Conservation (phyloP, 2,888 invertebrate species). For the Notocelia uddmanniana region DNA sequence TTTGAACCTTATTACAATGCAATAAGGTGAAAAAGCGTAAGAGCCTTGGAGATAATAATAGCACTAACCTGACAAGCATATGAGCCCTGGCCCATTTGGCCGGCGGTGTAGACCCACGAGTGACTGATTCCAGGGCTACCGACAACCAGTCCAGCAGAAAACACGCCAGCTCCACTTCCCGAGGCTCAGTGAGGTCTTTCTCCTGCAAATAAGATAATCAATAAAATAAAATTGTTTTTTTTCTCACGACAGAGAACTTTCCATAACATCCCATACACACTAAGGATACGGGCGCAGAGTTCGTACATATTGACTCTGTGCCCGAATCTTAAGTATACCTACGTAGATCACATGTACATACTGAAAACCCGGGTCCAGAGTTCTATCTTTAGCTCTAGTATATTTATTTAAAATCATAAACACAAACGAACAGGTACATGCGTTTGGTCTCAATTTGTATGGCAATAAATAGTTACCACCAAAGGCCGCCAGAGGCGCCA, state of each 20-base stretch:
- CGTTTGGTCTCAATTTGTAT: too few relatives aligned
- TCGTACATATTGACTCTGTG: too few relatives aligned
- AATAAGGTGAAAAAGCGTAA: too few relatives aligned
- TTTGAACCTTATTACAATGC: too few relatives aligned
- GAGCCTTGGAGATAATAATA: background rate
- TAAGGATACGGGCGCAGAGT: background rate
- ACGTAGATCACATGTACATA: background rate
- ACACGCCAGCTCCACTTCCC: slow-evolving; percentile 65
- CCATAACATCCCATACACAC: background rate
- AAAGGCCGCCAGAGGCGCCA: too few relatives aligned
- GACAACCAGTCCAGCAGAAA: slow-evolving; percentile 71
- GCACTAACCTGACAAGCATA: slow-evolving; percentile 70
- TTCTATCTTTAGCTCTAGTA: too few relatives aligned
- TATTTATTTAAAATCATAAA: too few relatives aligned
- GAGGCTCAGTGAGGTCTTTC: slow-evolving; percentile 66
- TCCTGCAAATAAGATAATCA: slow-evolving; percentile 59
- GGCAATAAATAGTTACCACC: too few relatives aligned
- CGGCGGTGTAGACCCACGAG: slow-evolving; percentile 50
- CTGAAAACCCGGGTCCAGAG: too few relatives aligned
- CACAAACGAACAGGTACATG: too few relatives aligned
- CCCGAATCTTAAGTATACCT: too few relatives aligned
- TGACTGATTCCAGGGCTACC: slow-evolving; percentile 66
- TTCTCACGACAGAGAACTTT: background rate
- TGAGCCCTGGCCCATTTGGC: slow-evolving; percentile 64
- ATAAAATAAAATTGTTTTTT: background rate